phyloP scores from a whole-genome alignment of 1,140 invertebrate genomes.

The Brachystomella parvula region DNA sequence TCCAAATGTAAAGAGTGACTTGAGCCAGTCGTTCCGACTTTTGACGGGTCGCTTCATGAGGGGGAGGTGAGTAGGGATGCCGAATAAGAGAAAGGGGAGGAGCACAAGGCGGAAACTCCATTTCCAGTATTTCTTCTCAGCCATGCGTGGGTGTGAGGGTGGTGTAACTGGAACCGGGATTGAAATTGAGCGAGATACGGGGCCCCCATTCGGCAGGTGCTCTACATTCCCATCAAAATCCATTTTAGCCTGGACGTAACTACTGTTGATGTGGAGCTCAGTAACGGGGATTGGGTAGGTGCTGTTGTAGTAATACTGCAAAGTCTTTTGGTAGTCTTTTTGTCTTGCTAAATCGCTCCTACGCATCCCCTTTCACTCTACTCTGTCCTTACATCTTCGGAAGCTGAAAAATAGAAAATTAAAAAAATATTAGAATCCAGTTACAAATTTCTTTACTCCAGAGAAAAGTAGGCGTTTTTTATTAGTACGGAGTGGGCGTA shows the following conservation, averaged over 20 bases:
- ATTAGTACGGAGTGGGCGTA: too few species aligned
- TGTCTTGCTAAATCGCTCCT: too few species aligned
- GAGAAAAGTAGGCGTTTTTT: too few species aligned
- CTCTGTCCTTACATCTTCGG: background rate
- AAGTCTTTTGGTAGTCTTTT: too few species aligned
- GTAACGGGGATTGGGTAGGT: too few species aligned
- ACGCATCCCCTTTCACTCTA: background rate
- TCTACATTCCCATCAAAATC: background rate
- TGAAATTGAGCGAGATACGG: background rate
- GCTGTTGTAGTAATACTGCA: too few species aligned
- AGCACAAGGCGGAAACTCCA: conserved; percentile 19
- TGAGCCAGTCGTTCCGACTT: background rate
- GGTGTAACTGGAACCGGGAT: background rate
- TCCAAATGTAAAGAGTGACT: background rate
- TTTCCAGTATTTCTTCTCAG: conserved; percentile 12
- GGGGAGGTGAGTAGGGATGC: conserved; percentile 19
- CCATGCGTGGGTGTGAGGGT: background rate
- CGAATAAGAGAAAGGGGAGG: conserved; percentile 23
- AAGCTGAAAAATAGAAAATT: too few species aligned
- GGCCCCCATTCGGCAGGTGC: background rate
- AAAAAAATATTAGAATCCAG: too few species aligned
- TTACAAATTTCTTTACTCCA: too few species aligned
- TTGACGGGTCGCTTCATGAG: background rate
- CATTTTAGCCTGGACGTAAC: background rate
- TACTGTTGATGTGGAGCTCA: background rate